phyloP scores from a whole-genome alignment of 2,113 vertebrate species.

The Motacilla alba region DNA sequence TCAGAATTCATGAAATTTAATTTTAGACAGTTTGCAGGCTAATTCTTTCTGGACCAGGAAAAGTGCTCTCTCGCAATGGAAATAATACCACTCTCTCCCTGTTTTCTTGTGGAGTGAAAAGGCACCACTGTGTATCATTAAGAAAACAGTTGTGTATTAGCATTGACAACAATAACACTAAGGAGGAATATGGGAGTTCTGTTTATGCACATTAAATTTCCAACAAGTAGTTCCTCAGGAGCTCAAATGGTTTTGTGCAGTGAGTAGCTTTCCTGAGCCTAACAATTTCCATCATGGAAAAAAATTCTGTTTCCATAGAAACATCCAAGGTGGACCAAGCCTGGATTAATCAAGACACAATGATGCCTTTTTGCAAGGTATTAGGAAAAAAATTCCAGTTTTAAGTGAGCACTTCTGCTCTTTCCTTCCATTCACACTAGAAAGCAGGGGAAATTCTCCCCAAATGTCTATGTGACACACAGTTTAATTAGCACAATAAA shows the following conservation, averaged over 20 bases:
- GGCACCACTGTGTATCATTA: conserved; percentile 55
- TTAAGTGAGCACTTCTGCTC: conserved; percentile 54
- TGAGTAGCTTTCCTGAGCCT: conserved; percentile 62
- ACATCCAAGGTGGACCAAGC: conserved; percentile 77
- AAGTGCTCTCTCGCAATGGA: neutral
- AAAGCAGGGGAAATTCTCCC: conserved; percentile 65
- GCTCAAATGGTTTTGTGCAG: conserved; percentile 53
- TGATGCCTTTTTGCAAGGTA: conserved; percentile 76
- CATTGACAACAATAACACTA: conserved; percentile 37
- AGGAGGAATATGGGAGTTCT: conserved; percentile 59
- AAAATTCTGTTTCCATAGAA: conserved; percentile 77
- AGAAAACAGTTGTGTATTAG: conserved; percentile 59
- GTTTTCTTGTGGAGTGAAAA: conserved; percentile 16
- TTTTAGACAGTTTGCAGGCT: neutral
- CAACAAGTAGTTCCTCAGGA: conserved; percentile 60
- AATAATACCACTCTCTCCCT: neutral
- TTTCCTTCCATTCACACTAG: conserved; percentile 56
- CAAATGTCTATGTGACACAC: conserved; percentile 18
- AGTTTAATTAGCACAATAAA: conserved; percentile 31
- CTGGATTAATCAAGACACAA: conserved; percentile 82
- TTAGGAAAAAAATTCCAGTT: conserved; percentile 51
- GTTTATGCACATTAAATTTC: conserved; percentile 71
- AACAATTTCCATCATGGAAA: conserved; percentile 73
- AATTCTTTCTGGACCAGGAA: neutral
- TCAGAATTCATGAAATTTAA: neutral